A percentile compares a stretch with the other conserved stretches of the same genome.
phyloP scores from a whole-genome alignment of 2,113 vertebrate species.

The Telmatochromis sp. region DNA sequence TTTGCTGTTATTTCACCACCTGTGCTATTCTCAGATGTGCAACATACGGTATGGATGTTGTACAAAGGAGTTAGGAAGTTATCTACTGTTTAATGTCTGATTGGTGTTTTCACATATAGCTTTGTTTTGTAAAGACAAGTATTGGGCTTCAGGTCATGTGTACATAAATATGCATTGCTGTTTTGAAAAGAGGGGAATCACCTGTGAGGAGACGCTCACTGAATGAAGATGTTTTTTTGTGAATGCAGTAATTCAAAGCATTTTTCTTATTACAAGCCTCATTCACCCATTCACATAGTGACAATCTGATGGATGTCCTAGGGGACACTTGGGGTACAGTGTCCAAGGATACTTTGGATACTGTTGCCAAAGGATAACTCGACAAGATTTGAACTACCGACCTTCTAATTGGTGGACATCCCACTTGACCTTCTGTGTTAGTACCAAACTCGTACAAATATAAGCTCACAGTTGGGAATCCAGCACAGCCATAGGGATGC shows the following conservation, averaged over 20 bases:
- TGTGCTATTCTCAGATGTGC: background rate
- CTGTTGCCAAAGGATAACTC: background rate
- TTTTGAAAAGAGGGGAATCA: background rate
- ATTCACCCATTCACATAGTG: background rate
- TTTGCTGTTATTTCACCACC: background rate
- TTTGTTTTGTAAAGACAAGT: background rate
- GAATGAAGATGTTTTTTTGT: background rate
- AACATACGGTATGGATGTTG: background rate
- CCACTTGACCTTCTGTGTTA: background rate
- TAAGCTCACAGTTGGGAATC: background rate
- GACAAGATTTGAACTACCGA: background rate
- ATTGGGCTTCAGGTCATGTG: background rate
- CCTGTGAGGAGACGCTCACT: background rate
- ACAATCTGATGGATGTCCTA: background rate
- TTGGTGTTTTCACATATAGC: background rate
- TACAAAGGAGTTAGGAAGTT: background rate
- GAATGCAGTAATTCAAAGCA: background rate
- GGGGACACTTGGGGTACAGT: background rate
- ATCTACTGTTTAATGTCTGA: background rate
- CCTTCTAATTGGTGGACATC: background rate
- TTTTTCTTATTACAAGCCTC: background rate
- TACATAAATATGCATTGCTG: background rate
- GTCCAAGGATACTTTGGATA: background rate
- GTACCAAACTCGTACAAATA: background rate
- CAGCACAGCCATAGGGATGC: background rate